Evolutionary conservation across 2,888 invertebrate species (phyloP).

Genomic region (Epirrita christyi): DNA sequence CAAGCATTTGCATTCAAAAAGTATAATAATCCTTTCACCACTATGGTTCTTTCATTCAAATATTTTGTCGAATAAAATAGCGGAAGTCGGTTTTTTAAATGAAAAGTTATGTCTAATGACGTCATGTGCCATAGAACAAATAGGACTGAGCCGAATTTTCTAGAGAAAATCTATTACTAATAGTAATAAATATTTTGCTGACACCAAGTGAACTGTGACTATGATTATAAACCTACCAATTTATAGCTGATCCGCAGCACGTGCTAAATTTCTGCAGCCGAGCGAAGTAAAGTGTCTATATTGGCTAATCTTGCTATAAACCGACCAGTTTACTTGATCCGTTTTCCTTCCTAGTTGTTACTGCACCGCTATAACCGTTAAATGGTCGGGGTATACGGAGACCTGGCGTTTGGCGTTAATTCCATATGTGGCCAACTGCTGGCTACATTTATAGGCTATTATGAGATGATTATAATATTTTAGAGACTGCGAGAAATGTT

Average conservation of each 20-base stretch:
- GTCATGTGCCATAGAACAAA: no score
- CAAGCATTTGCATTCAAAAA: no score
- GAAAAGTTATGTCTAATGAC: no score
- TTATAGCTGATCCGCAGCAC: slow-evolving; percentile 20
- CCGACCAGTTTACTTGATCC: slow-evolving; percentile 45
- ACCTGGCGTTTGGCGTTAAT: slow-evolving; percentile 56
- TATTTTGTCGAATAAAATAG: no score
- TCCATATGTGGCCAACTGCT: slow-evolving; percentile 55
- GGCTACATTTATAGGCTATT: slow-evolving; percentile 38
- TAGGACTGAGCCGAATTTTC: no score
- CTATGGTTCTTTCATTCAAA: no score
- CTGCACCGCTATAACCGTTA: slow-evolving; percentile 66
- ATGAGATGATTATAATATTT: slow-evolving; percentile 45
- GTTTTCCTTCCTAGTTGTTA: slow-evolving; percentile 49
- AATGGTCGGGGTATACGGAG: slow-evolving; percentile 53
- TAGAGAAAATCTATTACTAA: no score
- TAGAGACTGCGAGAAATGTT: slow-evolving; percentile 34
- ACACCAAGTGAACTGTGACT: slow-evolving; percentile 10
- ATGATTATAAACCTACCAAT: slow-evolving; percentile 24
- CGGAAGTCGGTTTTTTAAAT: no score
- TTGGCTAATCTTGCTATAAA: slow-evolving; percentile 55
- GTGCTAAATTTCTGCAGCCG: slow-evolving; percentile 27
- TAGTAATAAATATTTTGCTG: background rate
- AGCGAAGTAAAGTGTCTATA: slow-evolving; percentile 29
- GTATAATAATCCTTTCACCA: no score